Evolutionary conservation across 1,140 invertebrate genomes (phyloP).

Genomic region (Drosophila biarmipes): DNA sequence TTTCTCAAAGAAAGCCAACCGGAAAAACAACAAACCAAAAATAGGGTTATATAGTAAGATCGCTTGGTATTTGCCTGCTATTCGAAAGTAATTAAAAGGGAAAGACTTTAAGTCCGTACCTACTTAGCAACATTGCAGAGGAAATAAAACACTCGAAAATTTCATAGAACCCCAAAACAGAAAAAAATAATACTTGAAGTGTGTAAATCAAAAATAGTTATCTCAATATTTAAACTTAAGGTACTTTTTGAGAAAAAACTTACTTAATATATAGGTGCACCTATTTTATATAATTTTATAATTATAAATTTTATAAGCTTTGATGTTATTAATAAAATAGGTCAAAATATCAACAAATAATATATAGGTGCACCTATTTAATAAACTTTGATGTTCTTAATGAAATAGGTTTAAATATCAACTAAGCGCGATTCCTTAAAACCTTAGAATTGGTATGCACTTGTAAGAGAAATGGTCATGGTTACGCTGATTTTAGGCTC

Average conservation of each 20-base stretch:
- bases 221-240: too few relatives aligned
- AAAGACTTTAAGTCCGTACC: constrained; percentile 43
- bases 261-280: too few relatives aligned
- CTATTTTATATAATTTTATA: too few relatives aligned
- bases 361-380: too few relatives aligned
- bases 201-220: too few relatives aligned
- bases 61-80: constrained; percentile 57
- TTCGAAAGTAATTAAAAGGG: constrained; percentile 80
- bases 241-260: too few relatives aligned
- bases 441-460: constrained; percentile 2
- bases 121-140: background rate
- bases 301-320: too few relatives aligned
- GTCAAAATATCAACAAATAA: background rate
- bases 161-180: too few relatives aligned
- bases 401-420: background rate
- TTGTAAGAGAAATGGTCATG: background rate
- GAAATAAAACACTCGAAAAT: too few relatives aligned
- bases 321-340: too few relatives aligned
- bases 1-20: constrained; percentile 23
- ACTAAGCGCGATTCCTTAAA: background rate
- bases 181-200: too few relatives aligned
- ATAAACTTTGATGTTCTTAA: too few relatives aligned
- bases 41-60: constrained; percentile 51
- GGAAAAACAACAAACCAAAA: constrained; percentile 7
- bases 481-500: background rate